Conservation (phyloP, 2,113 vertebrate species). For the Tylochromis polylepis region DNA sequence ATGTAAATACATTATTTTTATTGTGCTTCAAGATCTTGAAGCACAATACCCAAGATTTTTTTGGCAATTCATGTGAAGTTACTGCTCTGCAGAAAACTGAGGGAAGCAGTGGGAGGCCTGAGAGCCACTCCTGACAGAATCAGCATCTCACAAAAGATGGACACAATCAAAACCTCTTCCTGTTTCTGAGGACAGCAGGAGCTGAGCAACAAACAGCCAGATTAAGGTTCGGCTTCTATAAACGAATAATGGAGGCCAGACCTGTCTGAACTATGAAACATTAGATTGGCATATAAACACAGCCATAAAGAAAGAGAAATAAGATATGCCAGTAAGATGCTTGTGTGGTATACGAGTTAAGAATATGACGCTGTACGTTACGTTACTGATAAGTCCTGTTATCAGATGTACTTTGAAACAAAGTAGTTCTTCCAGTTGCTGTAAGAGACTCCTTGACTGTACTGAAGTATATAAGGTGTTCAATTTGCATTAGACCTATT, state of each 20-base stretch:
- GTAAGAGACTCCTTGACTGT: neutral
- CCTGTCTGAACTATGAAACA: neutral
- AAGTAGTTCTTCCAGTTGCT: neutral
- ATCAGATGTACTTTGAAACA: neutral
- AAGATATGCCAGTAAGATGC: neutral
- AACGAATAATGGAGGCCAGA: neutral
- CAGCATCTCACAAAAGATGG: neutral
- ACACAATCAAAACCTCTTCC: neutral
- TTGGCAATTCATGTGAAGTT: neutral
- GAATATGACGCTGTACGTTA: neutral
- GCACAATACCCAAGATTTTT: neutral
- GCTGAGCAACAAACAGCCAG: neutral
- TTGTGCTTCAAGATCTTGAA: no score
- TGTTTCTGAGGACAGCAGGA: neutral
- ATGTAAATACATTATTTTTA: neutral
- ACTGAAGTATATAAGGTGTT: neutral
- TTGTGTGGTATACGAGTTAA: neutral
- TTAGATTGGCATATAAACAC: neutral
- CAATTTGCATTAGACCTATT: neutral
- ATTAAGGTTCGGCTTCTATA: neutral
- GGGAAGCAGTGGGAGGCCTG: neutral
- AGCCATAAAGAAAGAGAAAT: neutral
- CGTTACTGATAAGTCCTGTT: neutral
- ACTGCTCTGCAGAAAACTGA: neutral
- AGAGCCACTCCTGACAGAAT: neutral